Conservation (phyloP, 1,140 invertebrate species). For the Halyomorpha halys region DNA sequence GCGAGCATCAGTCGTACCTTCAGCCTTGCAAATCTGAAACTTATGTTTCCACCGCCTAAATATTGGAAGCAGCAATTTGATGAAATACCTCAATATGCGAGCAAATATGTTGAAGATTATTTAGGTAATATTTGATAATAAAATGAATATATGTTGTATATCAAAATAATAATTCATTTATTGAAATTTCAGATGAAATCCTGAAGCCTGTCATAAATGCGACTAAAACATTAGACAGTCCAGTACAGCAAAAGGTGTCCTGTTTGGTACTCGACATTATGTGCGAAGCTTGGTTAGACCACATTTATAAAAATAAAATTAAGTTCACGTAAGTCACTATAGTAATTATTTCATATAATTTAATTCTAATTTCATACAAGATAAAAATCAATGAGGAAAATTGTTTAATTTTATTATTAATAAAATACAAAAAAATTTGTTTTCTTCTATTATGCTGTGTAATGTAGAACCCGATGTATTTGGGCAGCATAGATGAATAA, state of each 20-base stretch:
- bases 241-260: slow-evolving; percentile 50
- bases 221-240: slow-evolving; percentile 40
- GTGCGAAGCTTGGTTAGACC: slow-evolving; percentile 74
- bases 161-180: background rate
- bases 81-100: slow-evolving; percentile 37
- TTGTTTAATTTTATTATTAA: too few relatives aligned
- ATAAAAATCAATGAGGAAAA: too few relatives aligned
- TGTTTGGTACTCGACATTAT: slow-evolving; percentile 67
- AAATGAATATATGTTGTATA: background rate
- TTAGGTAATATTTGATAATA: slow-evolving; percentile 40
- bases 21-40: slow-evolving; percentile 61
- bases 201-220: slow-evolving; percentile 59
- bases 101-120: slow-evolving; percentile 50
- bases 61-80: slow-evolving; percentile 47
- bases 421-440: too few relatives aligned
- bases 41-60: slow-evolving; percentile 56
- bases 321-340: slow-evolving; percentile 52
- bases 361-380: too few relatives aligned
- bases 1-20: slow-evolving; percentile 57
- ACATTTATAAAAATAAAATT: slow-evolving; percentile 66
- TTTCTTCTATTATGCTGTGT: too few relatives aligned
- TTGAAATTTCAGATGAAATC: slow-evolving; percentile 51
- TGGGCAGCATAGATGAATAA: too few relatives aligned
- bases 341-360: too few relatives aligned
- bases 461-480: too few relatives aligned